Conservation (phyloP, 2,797 vertebrate genomes). For the Falco berigora region DNA sequence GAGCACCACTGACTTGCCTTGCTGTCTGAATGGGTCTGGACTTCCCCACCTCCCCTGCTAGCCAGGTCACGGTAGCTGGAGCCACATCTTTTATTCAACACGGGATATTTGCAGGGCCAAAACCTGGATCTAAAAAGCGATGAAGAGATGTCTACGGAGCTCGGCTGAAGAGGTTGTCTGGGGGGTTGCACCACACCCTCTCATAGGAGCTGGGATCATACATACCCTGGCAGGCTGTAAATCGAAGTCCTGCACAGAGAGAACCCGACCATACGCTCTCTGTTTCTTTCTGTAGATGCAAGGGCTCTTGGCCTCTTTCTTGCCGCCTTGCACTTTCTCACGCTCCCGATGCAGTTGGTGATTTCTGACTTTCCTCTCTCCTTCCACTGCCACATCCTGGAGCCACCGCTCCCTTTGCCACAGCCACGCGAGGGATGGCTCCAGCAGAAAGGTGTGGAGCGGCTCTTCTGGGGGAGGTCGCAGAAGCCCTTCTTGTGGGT, state of each 20-base stretch:
- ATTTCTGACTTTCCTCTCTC: not conserved
- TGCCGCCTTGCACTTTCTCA: not conserved
- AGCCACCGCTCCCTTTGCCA: not conserved
- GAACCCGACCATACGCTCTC: not conserved
- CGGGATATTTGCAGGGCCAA: not conserved
- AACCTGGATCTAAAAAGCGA: not conserved
- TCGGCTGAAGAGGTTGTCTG: not conserved
- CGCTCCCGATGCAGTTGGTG: not conserved
- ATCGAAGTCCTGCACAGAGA: not conserved
- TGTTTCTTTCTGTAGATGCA: not conserved
- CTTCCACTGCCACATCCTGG: not conserved
- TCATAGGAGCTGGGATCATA: not conserved
- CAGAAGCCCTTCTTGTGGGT: not conserved
- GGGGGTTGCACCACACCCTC: not conserved
- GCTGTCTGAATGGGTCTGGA: not conserved
- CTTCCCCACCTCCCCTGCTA: not conserved
- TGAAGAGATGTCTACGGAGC: not conserved
- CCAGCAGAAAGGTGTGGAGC: not conserved
- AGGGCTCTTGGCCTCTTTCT: not conserved
- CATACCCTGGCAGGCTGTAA: conserved; percentile 11
- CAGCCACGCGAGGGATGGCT: not conserved
- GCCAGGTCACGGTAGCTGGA: not conserved
- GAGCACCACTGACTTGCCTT: not conserved
- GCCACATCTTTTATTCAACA: not conserved
- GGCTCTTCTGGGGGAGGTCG: not conserved